Conservation (phyloP, 2,113 vertebrate species). For the Pedetes capensis region DNA sequence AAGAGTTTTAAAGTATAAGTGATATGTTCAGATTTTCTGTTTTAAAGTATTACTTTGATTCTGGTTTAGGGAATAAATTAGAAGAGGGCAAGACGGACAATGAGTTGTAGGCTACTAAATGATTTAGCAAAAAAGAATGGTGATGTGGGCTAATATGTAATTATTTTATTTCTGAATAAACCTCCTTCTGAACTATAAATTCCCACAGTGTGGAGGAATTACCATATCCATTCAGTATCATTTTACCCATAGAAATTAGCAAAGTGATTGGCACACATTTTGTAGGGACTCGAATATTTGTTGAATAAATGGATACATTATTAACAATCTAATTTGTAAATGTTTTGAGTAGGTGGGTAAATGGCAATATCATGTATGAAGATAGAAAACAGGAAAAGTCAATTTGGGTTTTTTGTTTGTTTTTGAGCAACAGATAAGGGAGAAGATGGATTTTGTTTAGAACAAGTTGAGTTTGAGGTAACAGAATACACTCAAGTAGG, state of each 20-base stretch:
- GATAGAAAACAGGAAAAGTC: not conserved
- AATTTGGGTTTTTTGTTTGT: not conserved
- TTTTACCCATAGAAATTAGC: not conserved
- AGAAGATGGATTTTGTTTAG: constrained; percentile 14
- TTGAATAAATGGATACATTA: not conserved
- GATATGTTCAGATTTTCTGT: not conserved
- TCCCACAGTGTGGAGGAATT: not conserved
- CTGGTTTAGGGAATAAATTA: not conserved
- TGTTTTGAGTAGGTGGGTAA: not conserved
- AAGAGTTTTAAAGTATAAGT: constrained; percentile 38
- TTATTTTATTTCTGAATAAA: constrained; percentile 28
- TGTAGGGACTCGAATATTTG: not conserved
- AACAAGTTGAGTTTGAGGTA: not conserved
- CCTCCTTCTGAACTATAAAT: not conserved
- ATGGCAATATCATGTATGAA: constrained; percentile 2
- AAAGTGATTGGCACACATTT: not conserved
- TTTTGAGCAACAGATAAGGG: not conserved
- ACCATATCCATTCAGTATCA: not conserved
- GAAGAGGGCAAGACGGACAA: not conserved
- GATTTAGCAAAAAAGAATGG: not conserved
- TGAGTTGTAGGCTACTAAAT: not conserved
- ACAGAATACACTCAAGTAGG: not conserved
- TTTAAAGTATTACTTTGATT: not conserved
- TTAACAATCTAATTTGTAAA: not conserved
- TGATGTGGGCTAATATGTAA: not conserved